Evolutionary conservation across 2,113 vertebrate genomes (phyloP).

Genomic region (Felis catus): DNA sequence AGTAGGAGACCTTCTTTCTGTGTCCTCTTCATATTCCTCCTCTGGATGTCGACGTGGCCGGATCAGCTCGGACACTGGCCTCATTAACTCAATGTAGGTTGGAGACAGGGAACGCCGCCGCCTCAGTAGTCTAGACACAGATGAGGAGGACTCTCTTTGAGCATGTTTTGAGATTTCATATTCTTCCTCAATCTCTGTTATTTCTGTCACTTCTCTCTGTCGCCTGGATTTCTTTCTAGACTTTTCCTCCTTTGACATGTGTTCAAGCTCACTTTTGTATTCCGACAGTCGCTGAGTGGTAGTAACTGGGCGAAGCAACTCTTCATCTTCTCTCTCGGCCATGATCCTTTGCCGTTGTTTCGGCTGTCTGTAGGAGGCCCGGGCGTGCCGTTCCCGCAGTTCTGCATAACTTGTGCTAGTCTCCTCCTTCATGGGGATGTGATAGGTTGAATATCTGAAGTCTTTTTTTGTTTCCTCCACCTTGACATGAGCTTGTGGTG

Average conservation of each 20-base stretch:
- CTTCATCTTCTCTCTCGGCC: conserved; percentile 95
- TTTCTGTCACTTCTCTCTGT: conserved; percentile 87
- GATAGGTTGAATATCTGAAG: conserved; percentile 90
- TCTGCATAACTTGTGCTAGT: conserved; percentile 92
- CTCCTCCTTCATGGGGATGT: conserved; percentile 93
- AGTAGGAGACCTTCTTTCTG: conserved; percentile 89
- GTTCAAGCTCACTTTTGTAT: conserved; percentile 93
- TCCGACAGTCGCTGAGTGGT: conserved; percentile 89
- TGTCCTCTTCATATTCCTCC: conserved; percentile 83
- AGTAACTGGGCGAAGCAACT: conserved; percentile 92
- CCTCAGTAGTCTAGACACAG: conserved; percentile 89
- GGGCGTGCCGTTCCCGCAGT: conserved; percentile 93
- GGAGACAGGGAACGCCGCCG: conserved; percentile 96
- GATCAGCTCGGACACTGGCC: conserved; percentile 93
- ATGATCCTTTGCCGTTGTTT: conserved; percentile 92
- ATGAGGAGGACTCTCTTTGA: conserved; percentile 84
- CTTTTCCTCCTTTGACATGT: conserved; percentile 93
- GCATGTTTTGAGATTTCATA: conserved; percentile 86
- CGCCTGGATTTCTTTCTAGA: conserved; percentile 86
- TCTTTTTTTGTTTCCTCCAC: conserved; percentile 89
- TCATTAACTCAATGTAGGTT: conserved; percentile 95
- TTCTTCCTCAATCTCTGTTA: conserved; percentile 87
- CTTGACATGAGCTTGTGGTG: conserved; percentile 84
- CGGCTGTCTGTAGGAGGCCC: conserved; percentile 88
- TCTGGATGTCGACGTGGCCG: conserved; percentile 84